A percentile compares a stretch with the other conserved stretches of the same genome.
Evolutionary conservation across 2,113 vertebrate species (phyloP).

Genomic region (Poicephalus meyeri): DNA sequence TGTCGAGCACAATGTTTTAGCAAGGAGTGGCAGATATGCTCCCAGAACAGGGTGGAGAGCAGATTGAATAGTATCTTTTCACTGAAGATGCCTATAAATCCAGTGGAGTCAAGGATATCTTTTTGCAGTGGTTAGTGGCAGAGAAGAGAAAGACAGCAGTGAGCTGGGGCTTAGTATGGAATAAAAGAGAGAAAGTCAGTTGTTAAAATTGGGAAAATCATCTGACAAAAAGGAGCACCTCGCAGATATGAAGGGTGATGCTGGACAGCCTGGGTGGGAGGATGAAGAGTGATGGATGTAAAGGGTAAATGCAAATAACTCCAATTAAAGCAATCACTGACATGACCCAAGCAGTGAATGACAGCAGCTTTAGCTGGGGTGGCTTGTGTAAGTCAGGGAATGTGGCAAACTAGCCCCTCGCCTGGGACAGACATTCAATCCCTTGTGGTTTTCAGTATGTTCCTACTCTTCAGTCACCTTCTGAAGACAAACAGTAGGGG

Average conservation of each 20-base stretch:
- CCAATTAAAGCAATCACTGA: not conserved
- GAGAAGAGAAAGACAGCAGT: not conserved
- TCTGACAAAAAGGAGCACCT: not conserved
- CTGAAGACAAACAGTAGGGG: not conserved
- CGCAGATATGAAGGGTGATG: not conserved
- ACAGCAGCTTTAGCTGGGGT: not conserved
- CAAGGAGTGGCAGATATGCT: not conserved
- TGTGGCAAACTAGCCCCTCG: fast-evolving
- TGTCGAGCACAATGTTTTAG: not conserved
- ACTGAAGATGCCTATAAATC: not conserved
- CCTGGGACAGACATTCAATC: not conserved
- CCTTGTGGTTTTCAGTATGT: fast-evolving
- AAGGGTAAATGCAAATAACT: not conserved
- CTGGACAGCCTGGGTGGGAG: not conserved
- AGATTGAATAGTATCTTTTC: not conserved
- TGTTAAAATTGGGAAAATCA: not conserved
- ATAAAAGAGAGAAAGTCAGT: not conserved
- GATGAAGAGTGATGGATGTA: not conserved
- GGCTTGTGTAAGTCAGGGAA: not conserved
- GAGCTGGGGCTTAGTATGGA: not conserved
- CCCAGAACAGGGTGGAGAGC: not conserved
- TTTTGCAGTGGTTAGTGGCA: not conserved
- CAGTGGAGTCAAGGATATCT: not conserved
- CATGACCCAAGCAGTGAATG: not conserved
- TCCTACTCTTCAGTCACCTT: not conserved